Evolutionary conservation across 2,888 invertebrate species (phyloP).

Genomic region (Pseudoips prasinana): DNA sequence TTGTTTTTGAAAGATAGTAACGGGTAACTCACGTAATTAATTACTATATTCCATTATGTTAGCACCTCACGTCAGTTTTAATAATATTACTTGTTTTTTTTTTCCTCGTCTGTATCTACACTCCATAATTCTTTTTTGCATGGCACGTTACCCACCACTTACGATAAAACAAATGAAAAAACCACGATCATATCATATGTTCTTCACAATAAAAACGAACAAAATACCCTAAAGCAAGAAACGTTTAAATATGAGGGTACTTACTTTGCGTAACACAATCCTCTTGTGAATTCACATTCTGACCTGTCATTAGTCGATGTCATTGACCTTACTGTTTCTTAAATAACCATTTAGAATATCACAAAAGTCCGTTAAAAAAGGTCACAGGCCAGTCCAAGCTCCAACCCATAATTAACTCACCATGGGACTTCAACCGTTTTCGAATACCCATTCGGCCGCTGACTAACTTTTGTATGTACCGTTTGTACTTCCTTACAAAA

Average conservation of each 20-base stretch:
- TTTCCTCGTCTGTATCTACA: no score
- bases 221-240: constrained; percentile 1
- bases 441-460: constrained; percentile 38
- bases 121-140: no score
- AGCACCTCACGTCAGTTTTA: no score
- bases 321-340: constrained; percentile 50
- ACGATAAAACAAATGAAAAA: no score
- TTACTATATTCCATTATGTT: no score
- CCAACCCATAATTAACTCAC: constrained; percentile 71
- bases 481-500: no score
- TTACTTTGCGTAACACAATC: constrained; percentile 19
- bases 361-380: constrained; percentile 51
- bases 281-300: constrained; percentile 29
- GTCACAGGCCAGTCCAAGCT: constrained; percentile 59
- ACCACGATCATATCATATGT: no score
- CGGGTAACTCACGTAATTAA: no score
- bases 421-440: constrained; percentile 58
- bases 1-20: no score
- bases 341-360: constrained; percentile 45
- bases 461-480: constrained; percentile 29
- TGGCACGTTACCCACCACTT: no score
- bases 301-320: constrained; percentile 40
- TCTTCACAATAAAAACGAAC: no score
- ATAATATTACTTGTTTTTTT: no score
- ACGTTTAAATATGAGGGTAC: constrained; percentile 13